These are phyloP conservation scores for Ophiothrix spiculata DNA, from an alignment of 35 echinoderm and acorn worm species.

Conservation along the genomic window DNA sequence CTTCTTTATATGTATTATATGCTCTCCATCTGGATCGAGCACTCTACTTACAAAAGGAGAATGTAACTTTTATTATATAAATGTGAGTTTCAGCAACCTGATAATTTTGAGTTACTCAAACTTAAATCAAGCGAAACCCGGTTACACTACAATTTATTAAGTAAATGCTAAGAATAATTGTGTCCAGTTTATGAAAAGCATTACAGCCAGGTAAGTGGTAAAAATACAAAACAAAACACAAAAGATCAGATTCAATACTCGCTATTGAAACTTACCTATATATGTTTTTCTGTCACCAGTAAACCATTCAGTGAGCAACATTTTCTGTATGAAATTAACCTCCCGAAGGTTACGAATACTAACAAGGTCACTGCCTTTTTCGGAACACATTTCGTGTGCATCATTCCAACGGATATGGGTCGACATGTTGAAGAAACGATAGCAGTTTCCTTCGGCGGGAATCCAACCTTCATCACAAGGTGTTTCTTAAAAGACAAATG, in stretches of 20 bases:
- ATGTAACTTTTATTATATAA: too few species aligned
- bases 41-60: too few species aligned
- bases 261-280: conserved; percentile 40
- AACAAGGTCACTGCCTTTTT: conserved; percentile 38
- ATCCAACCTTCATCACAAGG: conserved; percentile 42
- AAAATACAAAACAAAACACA: not conserved
- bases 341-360: conserved; percentile 49
- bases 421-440: conserved; percentile 16
- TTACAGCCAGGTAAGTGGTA: not conserved
- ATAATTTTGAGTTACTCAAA: not conserved
- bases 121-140: not conserved
- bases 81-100: too few species aligned
- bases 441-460: conserved; percentile 30
- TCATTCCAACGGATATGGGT: conserved; percentile 52
- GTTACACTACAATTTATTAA: not conserved
- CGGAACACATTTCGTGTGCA: conserved; percentile 37
- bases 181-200: not conserved
- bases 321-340: conserved; percentile 72
- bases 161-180: not conserved
- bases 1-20: too few species aligned
- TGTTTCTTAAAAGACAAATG: not conserved
- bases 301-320: conserved; percentile 68
- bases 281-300: conserved; percentile 33
- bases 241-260: not conserved
- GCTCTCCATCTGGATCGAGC: too few species aligned